Conservation (phyloP, 2,797 vertebrate species). For the Acanthis flammea region DNA sequence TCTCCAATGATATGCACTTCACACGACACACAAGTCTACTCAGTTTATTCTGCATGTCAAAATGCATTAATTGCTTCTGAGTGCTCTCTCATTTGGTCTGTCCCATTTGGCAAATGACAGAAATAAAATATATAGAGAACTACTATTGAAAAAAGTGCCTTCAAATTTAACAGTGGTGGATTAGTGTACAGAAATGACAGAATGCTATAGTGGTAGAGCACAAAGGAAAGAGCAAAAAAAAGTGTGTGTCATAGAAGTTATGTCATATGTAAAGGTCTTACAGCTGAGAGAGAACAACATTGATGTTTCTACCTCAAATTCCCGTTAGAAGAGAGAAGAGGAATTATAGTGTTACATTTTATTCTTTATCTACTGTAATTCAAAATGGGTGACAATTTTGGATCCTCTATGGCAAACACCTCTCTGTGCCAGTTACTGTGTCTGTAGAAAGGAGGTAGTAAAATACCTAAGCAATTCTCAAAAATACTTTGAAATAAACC, state of each 20-base stretch:
- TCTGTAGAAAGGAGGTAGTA: neutral
- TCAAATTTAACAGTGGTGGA: neutral
- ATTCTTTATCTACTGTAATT: neutral
- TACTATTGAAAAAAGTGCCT: neutral
- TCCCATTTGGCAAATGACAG: neutral
- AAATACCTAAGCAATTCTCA: neutral
- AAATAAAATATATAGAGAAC: neutral
- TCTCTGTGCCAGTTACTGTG: neutral
- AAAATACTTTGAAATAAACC: neutral
- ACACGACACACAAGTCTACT: accelerated
- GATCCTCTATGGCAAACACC: neutral
- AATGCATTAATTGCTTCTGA: neutral
- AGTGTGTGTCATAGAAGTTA: neutral
- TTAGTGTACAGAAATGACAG: neutral
- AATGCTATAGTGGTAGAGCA: neutral
- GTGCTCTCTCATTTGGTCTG: neutral
- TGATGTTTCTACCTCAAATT: neutral
- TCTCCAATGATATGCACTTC: neutral
- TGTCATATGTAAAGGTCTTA: neutral
- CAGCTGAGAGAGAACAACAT: neutral
- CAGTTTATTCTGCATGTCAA: neutral
- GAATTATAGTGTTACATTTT: neutral
- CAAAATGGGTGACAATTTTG: neutral
- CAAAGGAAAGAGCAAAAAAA: neutral
- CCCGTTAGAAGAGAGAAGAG: neutral